phyloP scores from a whole-genome alignment of 2,113 vertebrate species.

The Crotalus horridus region DNA sequence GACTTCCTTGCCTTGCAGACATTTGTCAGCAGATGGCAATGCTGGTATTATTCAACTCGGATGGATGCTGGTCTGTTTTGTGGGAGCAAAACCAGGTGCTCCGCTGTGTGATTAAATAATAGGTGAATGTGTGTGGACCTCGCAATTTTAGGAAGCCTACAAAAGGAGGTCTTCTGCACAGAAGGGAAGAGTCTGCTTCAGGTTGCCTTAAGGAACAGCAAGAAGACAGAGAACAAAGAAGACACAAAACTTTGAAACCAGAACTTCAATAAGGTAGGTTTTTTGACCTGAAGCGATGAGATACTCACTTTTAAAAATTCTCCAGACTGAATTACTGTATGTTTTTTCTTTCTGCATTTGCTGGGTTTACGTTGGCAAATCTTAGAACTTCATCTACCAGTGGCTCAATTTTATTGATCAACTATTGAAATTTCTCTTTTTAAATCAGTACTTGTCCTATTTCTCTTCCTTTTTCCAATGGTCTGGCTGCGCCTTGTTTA shows the following conservation, averaged over 20 bases:
- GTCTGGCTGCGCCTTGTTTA: not conserved
- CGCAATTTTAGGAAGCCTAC: slow-evolving; percentile 15
- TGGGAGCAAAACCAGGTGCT: not conserved
- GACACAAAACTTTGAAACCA: not conserved
- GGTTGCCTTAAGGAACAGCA: not conserved
- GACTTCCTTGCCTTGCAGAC: not conserved
- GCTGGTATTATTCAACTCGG: not conserved
- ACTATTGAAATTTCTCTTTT: not conserved
- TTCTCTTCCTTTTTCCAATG: not conserved
- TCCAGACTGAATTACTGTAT: not conserved
- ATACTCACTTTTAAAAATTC: not conserved
- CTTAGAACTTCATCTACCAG: not conserved
- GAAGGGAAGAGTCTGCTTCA: not conserved
- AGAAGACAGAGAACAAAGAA: not conserved
- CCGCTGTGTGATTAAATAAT: slow-evolving; percentile 17
- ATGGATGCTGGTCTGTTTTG: fast-evolving
- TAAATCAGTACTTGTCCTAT: not conserved
- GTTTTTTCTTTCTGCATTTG: not conserved
- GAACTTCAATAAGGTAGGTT: not conserved
- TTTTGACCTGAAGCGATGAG: not conserved
- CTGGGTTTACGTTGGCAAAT: not conserved
- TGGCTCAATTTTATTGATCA: not conserved
- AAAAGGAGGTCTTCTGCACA: not conserved
- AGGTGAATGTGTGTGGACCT: slow-evolving; percentile 6
- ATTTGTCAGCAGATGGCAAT: slow-evolving; percentile 49